phyloP scores from a whole-genome alignment of 2,888 invertebrate genomes.

The Xestia xanthographa region DNA sequence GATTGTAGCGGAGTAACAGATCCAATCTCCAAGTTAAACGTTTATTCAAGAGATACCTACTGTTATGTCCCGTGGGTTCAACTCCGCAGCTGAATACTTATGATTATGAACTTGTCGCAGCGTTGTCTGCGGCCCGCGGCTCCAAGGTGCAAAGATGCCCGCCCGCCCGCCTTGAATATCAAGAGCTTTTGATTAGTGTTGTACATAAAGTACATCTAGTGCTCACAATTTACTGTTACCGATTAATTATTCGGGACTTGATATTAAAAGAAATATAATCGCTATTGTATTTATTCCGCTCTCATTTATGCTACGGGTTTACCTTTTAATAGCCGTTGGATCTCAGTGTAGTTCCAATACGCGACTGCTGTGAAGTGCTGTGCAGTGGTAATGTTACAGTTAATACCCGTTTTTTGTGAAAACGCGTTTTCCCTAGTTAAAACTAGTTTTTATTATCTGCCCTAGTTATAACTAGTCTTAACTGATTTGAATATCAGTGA shows the following conservation, averaged over 20 bases:
- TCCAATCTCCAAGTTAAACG: conserved; percentile 68
- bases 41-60: conserved; percentile 66
- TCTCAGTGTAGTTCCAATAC: conserved; percentile 42
- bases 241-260: conserved; percentile 45
- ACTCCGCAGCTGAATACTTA: conserved; percentile 66
- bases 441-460: no score
- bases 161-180: conserved; percentile 60
- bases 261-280: conserved; percentile 29
- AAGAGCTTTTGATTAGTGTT: conserved; percentile 63
- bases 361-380: no score
- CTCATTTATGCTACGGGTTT: conserved; percentile 27
- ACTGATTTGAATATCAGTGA: no score
- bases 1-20: conserved; percentile 54
- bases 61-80: conserved; percentile 59
- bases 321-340: conserved; percentile 53
- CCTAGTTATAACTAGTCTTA: no score
- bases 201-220: conserved; percentile 60
- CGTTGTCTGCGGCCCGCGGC: conserved; percentile 46
- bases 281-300: background rate
- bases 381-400: no score
- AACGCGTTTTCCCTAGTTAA: no score
- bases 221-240: conserved; percentile 47
- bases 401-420: no score
- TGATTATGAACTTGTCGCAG: conserved; percentile 68
- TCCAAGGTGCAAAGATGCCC: conserved; percentile 26